Evolutionary conservation across 2,797 vertebrate genomes (phyloP).

Genomic region (Aythya fuligula): DNA sequence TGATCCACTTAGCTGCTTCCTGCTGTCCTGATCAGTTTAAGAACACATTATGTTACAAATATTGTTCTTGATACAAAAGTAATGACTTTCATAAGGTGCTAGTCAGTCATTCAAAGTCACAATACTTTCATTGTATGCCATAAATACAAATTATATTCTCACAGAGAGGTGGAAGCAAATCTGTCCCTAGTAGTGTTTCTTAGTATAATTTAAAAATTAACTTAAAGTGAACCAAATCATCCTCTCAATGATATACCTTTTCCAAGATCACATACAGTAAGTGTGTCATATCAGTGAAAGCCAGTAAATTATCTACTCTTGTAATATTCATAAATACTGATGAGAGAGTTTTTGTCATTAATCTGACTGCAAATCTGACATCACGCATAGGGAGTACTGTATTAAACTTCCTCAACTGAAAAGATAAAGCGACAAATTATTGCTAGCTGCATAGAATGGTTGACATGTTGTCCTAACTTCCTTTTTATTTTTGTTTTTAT

Average conservation of each 20-base stretch:
- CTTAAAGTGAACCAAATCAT: slow-evolving; percentile 70
- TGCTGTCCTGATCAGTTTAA: slow-evolving; percentile 74
- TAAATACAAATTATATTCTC: slow-evolving; percentile 57
- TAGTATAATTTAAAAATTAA: slow-evolving; percentile 75
- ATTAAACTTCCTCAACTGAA: slow-evolving; percentile 1
- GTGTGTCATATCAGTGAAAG: slow-evolving; percentile 70
- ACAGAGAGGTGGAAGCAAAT: slow-evolving; percentile 61
- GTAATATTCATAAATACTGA: slow-evolving; percentile 68
- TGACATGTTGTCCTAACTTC: background rate
- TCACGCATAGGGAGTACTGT: background rate
- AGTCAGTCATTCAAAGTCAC: slow-evolving; percentile 72
- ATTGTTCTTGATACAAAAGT: slow-evolving; percentile 41
- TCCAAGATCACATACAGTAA: slow-evolving; percentile 64
- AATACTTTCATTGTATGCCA: slow-evolving; percentile 5
- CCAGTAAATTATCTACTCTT: slow-evolving; percentile 65
- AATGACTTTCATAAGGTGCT: slow-evolving; percentile 71
- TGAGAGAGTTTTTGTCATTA: slow-evolving; percentile 53
- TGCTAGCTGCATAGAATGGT: background rate
- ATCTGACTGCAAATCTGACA: slow-evolving; percentile 36
- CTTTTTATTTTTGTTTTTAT: background rate
- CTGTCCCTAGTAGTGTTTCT: slow-evolving; percentile 57
- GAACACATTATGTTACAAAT: slow-evolving; percentile 64
- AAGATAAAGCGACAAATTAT: background rate
- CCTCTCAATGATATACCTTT: slow-evolving; percentile 62
- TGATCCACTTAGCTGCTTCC: slow-evolving; percentile 70